These are phyloP conservation scores for Carettochelys insculpta DNA, from an alignment of 2,113 vertebrate species.

Conservation along the genomic window DNA sequence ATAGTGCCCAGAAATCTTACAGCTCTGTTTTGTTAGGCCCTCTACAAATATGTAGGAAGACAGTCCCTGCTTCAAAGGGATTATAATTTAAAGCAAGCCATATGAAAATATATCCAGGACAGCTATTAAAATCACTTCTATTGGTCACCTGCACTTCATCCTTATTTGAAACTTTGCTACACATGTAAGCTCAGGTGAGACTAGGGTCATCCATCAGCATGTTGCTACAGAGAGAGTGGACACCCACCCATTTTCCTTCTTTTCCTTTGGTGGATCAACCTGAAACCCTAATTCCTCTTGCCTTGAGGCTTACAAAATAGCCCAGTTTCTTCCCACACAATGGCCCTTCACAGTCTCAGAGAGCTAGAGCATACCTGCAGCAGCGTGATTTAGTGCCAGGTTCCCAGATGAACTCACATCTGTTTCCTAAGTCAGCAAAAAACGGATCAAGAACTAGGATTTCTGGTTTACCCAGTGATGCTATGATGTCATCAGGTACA, in stretches of 20 bases:
- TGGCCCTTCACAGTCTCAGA: not conserved
- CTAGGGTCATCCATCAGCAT: not conserved
- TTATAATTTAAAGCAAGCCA: not conserved
- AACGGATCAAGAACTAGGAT: not conserved
- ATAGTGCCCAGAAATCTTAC: not conserved
- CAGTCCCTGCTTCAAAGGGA: not conserved
- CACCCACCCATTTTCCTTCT: not conserved
- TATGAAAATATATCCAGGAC: not conserved
- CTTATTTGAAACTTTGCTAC: not conserved
- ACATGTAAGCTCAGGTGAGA: fast-evolving
- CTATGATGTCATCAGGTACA: not conserved
- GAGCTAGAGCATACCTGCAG: not conserved
- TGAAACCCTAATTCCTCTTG: not conserved
- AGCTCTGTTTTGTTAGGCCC: not conserved
- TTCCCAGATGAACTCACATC: not conserved
- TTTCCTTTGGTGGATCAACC: not conserved
- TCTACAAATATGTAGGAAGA: not conserved
- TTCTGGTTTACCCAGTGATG: constrained; percentile 12
- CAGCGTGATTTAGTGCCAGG: not conserved
- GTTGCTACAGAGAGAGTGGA: not conserved
- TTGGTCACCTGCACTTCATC: not conserved
- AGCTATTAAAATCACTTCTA: not conserved
- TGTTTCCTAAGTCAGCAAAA: not conserved
- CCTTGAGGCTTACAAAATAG: not conserved
- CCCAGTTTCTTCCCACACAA: not conserved